These are phyloP conservation scores for Botrylloides violaceus DNA, from an alignment of 23 tunicate genomes.

Conservation along the genomic window DNA sequence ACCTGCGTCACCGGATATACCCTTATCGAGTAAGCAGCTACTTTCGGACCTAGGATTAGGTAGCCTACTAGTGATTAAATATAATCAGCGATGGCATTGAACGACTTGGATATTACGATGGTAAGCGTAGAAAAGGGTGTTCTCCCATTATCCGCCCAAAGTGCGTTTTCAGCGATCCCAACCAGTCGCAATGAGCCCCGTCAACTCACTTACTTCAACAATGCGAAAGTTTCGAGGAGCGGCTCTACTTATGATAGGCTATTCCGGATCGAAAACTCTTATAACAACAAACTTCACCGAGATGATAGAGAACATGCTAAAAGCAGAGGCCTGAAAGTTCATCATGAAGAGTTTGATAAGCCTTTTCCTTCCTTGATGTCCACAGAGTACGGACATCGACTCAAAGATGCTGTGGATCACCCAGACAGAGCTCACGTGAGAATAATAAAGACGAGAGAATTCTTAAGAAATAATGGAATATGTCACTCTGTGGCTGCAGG, in stretches of 20 bases:
- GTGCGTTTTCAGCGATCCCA: slow-evolving; percentile 79
- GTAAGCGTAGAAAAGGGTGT: slow-evolving; percentile 71
- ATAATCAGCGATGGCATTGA: not conserved
- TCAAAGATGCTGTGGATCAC: slow-evolving; percentile 43
- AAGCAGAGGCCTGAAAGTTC: slow-evolving; percentile 68
- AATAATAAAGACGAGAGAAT: slow-evolving; percentile 82
- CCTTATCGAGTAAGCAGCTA: too few species aligned
- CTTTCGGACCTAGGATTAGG: not conserved
- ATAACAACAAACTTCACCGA: slow-evolving; percentile 84
- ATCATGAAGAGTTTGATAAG: slow-evolving; percentile 72
- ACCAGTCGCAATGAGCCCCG: slow-evolving; percentile 62
- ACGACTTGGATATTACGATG: slow-evolving; percentile 7
- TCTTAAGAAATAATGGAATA: slow-evolving; percentile 78
- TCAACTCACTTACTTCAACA: slow-evolving; percentile 86
- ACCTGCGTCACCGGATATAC: slow-evolving; percentile 1
- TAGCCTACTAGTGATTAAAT: not conserved
- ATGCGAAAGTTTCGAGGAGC: slow-evolving; percentile 40
- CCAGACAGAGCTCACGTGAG: slow-evolving; percentile 79
- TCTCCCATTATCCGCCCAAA: slow-evolving; percentile 88
- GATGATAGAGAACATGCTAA: slow-evolving; percentile 83
- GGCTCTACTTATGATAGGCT: slow-evolving; percentile 66
- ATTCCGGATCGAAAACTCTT: slow-evolving; percentile 42
- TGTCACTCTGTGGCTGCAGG: slow-evolving; percentile 47
- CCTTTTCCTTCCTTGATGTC: slow-evolving; percentile 64
- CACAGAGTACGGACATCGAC: slow-evolving; percentile 64